These are phyloP conservation scores for Neostethus bicornis DNA, from an alignment of 2,797 vertebrate genomes.

Conservation along the genomic window DNA sequence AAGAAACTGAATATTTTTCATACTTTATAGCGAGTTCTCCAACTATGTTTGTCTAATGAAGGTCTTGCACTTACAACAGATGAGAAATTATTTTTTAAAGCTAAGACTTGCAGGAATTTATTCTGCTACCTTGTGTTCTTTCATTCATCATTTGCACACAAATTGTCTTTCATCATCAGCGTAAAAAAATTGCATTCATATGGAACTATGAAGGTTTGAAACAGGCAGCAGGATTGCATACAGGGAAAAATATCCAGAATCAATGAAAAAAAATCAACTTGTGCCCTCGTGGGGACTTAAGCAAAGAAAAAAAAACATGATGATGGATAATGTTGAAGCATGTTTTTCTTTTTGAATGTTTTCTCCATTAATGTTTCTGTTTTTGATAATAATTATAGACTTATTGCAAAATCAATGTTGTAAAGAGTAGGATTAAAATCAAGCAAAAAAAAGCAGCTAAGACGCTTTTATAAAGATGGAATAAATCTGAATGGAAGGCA, in stretches of 20 bases:
- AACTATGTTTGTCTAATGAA: neutral
- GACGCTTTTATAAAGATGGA: neutral
- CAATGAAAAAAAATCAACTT: neutral
- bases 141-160: neutral
- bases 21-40: neutral
- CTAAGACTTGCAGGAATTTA: neutral
- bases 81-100: neutral
- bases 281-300: neutral
- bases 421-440: neutral
- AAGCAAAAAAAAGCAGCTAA: neutral
- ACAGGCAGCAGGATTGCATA: neutral
- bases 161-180: neutral
- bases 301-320: neutral
- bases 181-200: neutral
- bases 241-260: neutral
- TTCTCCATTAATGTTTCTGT: neutral
- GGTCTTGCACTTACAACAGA: neutral
- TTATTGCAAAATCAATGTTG: neutral
- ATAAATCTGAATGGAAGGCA: neutral
- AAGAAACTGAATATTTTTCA: conserved; percentile 12
- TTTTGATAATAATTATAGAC: neutral
- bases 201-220: neutral
- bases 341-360: neutral
- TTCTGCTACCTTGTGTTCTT: neutral
- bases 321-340: neutral